Base-by-base conservation (phyloP, 2,888 invertebrate genomes). In the Napeogenes inachia region DNA sequence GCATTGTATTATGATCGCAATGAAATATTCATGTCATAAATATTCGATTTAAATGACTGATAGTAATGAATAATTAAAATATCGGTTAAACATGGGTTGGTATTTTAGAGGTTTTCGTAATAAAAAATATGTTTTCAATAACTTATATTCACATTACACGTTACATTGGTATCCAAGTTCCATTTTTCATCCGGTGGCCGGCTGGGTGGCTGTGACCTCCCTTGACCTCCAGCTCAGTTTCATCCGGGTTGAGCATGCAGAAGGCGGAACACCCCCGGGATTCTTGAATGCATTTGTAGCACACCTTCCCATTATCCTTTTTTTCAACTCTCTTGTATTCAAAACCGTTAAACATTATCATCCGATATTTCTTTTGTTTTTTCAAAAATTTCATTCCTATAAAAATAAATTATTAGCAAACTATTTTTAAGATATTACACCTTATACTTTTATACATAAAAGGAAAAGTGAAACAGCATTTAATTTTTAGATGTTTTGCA, bases 341-440 rank as follows among this genome's bases (percentile, higher is more conserved):
- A 57, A 75, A 73, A 0, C 73, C 67, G 13, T 74, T 69, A 32
- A 75, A 62, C 4, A 77, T 64, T 74, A 82, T 70, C 3, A 78
- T 53, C 0, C 80, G 76, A 46, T 81, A 71, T 50, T 81, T 81
- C 53, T 67, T 79, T 54, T 81, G 81, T 50, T 67, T 79, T 4
- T 75, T 70, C 12, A 74, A 66, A 54, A 81, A 60, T 53, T 73
- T 74, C 32, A 59, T 66, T 53, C 74, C 69, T 54, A 62, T 71
- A 78, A 54, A 60, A 55, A 59, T 13, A 45, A 38, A 57, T 30
- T 1, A 30, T 30, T 30, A 30, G 50, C 10, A 50, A n/a, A 30
- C 21, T 12, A 10, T 10, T 42, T 10, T 42, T 42, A 42, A 10
- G 3, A 42, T 42, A 10, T 42, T 42, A 42, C 10, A 10, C 2